Evolutionary conservation across 2,888 invertebrate genomes (phyloP).

Genomic region (Drosophila kuntzei): DNA sequence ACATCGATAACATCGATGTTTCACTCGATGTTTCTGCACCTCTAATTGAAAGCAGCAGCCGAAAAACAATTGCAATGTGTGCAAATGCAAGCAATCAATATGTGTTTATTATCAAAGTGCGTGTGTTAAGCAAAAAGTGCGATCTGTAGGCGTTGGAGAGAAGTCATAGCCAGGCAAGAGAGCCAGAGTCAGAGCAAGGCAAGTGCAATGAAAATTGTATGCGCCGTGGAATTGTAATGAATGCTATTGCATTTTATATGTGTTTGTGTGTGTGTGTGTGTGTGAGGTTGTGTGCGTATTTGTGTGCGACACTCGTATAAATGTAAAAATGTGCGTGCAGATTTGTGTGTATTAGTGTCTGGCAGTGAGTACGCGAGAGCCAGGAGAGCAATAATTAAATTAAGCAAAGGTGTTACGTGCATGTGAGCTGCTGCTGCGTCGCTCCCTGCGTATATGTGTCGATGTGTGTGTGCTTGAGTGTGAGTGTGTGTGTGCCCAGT

Average conservation of each 20-base stretch:
- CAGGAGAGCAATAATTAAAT: constrained; percentile 77
- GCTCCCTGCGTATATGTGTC: constrained; percentile 13
- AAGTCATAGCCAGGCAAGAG: constrained; percentile 48
- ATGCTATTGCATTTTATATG: constrained; percentile 66
- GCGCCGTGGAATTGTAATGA: constrained; percentile 71
- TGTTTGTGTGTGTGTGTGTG: constrained; percentile 21
- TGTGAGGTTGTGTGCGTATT: constrained; percentile 10
- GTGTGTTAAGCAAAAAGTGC: constrained; percentile 61
- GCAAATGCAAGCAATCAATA: constrained; percentile 75
- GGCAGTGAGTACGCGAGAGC: constrained; percentile 62
- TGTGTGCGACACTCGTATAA: constrained; percentile 34
- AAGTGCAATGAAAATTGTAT: constrained; percentile 68
- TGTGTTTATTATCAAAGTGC: constrained; percentile 67
- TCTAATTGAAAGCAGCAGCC: constrained; percentile 65
- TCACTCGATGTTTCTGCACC: too few relatives aligned
- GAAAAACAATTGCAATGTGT: constrained; percentile 76
- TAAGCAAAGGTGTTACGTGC: constrained; percentile 75
- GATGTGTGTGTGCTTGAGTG: constrained; percentile 30
- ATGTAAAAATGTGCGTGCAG: constrained; percentile 28
- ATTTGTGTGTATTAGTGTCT: constrained; percentile 47
- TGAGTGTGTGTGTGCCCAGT: constrained; percentile 44
- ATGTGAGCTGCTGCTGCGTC: constrained; percentile 50
- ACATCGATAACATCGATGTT: too few relatives aligned
- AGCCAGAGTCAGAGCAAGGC: constrained; percentile 49
- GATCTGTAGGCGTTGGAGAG: constrained; percentile 60